phyloP scores from a whole-genome alignment of 2,113 vertebrate species.

The Riparia riparia region DNA sequence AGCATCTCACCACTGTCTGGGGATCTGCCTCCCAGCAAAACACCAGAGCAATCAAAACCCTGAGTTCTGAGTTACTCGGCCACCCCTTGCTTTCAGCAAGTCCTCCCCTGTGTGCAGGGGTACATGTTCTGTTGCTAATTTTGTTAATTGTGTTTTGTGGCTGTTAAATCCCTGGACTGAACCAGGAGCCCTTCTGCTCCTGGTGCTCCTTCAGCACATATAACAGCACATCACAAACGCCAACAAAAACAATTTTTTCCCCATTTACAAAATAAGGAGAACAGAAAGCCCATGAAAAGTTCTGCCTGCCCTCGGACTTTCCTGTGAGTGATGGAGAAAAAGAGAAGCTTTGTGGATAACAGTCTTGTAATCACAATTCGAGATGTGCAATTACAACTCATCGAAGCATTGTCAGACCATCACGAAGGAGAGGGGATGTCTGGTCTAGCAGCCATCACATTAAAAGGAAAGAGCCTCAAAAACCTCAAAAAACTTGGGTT shows the following conservation, averaged over 20 bases:
- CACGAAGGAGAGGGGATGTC: neutral
- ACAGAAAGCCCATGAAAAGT: neutral
- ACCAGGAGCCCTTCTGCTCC: neutral
- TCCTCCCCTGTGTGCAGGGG: fast-evolving
- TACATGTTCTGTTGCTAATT: fast-evolving
- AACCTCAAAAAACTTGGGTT: neutral
- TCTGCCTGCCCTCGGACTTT: neutral
- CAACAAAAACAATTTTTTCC: neutral
- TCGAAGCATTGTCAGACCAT: neutral
- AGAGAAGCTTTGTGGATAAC: neutral
- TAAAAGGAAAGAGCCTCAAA: neutral
- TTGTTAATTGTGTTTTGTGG: neutral
- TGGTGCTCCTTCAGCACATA: neutral
- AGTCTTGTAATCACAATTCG: neutral
- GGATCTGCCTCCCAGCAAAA: neutral
- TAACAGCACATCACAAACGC: fast-evolving
- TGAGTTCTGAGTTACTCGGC: neutral
- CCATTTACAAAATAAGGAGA: neutral
- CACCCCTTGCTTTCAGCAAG: neutral
- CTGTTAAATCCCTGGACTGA: neutral
- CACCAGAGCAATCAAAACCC: neutral
- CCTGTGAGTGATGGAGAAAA: neutral
- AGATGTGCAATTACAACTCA: neutral
- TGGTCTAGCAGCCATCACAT: neutral
- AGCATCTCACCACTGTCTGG: neutral